Evolutionary conservation across 1,140 invertebrate species (phyloP).

Genomic region (Himalopsyche phryganea): DNA sequence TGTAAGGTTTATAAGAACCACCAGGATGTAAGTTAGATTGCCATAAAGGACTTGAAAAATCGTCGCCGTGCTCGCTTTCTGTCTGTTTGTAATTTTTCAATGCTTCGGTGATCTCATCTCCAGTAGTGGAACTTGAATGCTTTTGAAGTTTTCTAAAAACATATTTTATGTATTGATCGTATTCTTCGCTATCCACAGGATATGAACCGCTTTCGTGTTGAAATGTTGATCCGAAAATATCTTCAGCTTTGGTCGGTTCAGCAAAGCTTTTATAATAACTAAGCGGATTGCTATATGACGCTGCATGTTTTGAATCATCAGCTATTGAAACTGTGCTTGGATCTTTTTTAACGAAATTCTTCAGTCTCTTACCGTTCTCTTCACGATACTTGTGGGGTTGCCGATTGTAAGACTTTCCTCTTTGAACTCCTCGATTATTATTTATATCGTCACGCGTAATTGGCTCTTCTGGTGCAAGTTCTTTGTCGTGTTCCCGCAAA

Average conservation of each 20-base stretch:
- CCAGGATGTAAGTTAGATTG: not conserved
- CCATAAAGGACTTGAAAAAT: not conserved
- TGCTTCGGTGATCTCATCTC: not conserved
- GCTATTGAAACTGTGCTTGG: too few relatives aligned
- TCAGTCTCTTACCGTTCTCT: too few relatives aligned
- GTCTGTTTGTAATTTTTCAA: not conserved
- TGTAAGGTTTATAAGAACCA: not conserved
- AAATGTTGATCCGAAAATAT: not conserved
- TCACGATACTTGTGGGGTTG: too few relatives aligned
- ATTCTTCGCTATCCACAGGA: not conserved
- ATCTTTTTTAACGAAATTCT: not conserved
- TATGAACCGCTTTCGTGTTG: too few relatives aligned
- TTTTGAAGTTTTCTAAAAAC: not conserved
- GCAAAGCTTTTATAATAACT: not conserved
- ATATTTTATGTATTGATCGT: not conserved
- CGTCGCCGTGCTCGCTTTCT: not conserved
- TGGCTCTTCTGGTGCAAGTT: not conserved
- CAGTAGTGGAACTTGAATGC: not conserved
- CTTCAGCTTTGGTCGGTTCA: not conserved
- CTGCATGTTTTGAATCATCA: not conserved
- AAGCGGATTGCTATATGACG: not conserved
- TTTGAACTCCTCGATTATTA: not conserved
- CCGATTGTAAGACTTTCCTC: too few relatives aligned
- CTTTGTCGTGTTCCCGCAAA: not conserved
- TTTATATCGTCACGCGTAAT: not conserved